Percentiles rank a stretch among this genome's conserved stretches.
Evolutionary conservation across 2,888 invertebrate genomes (phyloP).

Genomic region (Crematogaster levior): DNA sequence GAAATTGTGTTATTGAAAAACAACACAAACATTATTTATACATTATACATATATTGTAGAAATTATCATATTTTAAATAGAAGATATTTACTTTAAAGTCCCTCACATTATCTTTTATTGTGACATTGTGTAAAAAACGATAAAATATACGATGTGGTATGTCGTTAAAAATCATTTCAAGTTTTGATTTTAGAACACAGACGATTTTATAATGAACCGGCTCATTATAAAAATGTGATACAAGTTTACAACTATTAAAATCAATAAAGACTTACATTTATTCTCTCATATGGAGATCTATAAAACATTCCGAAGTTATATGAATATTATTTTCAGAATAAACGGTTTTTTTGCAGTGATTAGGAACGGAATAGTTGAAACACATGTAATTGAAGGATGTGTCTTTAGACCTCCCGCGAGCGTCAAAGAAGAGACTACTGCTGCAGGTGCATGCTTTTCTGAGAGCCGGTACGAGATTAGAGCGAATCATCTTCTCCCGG

Average conservation of each 20-base stretch:
- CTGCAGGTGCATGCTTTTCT: slow-evolving; percentile 29
- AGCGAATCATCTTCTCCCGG: slow-evolving; percentile 21
- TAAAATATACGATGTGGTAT: background rate
- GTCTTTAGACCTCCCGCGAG: slow-evolving; percentile 17
- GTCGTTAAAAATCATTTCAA: background rate
- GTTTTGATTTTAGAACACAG: background rate
- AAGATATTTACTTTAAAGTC: background rate
- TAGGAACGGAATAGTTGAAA: slow-evolving; percentile 29
- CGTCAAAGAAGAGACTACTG: slow-evolving; percentile 59
- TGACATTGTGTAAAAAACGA: background rate
- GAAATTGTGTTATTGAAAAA: too few relatives aligned
- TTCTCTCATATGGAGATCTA: background rate
- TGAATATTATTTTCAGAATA: slow-evolving; percentile 1
- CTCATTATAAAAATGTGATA: background rate
- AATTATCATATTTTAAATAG: background rate
- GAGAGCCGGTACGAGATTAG: slow-evolving; percentile 31
- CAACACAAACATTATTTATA: too few relatives aligned
- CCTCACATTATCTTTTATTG: background rate
- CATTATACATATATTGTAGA: too few relatives aligned
- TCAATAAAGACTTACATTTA: background rate
- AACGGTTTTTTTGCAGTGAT: background rate
- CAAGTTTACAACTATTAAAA: background rate
- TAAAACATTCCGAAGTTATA: background rate
- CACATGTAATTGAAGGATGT: slow-evolving; percentile 63
- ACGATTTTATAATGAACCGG: background rate